These are phyloP conservation scores for Branchipolynoe longqiensis DNA, from an alignment of 2,888 invertebrate genomes.

Conservation along the genomic window DNA sequence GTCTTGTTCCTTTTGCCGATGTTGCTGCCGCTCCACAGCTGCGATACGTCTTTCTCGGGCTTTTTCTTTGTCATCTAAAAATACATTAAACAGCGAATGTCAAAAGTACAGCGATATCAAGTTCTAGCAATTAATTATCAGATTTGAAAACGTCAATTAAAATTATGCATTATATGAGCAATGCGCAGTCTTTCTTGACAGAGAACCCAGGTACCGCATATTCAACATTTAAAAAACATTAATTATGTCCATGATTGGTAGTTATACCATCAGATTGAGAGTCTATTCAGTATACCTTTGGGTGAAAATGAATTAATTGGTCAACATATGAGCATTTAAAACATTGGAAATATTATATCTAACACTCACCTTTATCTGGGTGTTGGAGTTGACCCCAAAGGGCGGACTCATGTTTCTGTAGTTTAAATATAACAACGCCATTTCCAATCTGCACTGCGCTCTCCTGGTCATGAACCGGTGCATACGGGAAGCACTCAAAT, in stretches of 20 bases:
- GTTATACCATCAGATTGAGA: not conserved
- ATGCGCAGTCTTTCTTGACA: too few species aligned
- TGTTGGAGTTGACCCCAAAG: constrained; percentile 77
- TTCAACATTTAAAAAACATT: too few species aligned
- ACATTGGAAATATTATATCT: not conserved
- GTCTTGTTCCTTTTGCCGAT: constrained; percentile 84
- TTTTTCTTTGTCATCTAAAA: constrained; percentile 75
- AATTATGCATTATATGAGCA: too few species aligned
- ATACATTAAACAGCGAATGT: too few species aligned
- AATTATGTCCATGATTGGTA: too few species aligned
- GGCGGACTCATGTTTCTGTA: constrained; percentile 85
- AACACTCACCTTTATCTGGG: constrained; percentile 71
- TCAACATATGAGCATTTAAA: not conserved
- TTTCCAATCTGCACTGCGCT: constrained; percentile 87
- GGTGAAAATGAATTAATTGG: not conserved
- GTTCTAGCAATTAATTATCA: too few species aligned
- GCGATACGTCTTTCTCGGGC: constrained; percentile 83
- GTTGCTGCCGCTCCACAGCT: constrained; percentile 78
- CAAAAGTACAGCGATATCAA: too few species aligned
- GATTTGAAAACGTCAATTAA: too few species aligned
- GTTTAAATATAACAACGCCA: constrained; percentile 86
- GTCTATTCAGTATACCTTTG: not conserved
- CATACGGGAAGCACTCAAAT: constrained; percentile 88
- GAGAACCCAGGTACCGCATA: too few species aligned
- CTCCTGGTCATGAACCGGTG: constrained; percentile 85